phyloP scores from a whole-genome alignment of 2,113 vertebrate species.

The Pogona vitticeps region DNA sequence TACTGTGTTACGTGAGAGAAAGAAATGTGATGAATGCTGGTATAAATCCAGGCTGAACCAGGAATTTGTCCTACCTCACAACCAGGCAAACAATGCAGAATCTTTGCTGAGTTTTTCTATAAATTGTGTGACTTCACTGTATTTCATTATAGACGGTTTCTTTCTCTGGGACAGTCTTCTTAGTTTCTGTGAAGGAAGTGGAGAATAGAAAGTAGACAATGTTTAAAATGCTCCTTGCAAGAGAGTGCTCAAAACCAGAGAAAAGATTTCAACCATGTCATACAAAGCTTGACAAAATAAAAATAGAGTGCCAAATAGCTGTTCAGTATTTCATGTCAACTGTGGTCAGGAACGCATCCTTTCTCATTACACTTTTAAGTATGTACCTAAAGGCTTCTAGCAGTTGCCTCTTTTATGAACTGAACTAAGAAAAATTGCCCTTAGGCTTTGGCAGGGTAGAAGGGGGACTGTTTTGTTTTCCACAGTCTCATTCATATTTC shows the following conservation, averaged over 20 bases:
- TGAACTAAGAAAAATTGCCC: neutral
- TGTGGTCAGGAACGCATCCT: neutral
- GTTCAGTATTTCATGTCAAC: constrained; percentile 12
- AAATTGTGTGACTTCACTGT: neutral
- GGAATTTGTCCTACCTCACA: neutral
- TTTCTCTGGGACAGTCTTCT: neutral
- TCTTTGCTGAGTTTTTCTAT: neutral
- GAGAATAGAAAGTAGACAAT: neutral
- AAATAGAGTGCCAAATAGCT: neutral
- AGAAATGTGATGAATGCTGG: neutral
- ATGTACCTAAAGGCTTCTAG: neutral
- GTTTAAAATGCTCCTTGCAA: neutral
- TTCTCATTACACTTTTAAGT: neutral
- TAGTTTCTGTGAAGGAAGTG: neutral
- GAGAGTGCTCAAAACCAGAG: neutral
- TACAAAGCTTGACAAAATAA: neutral
- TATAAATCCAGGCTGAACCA: neutral
- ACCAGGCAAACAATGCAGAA: neutral
- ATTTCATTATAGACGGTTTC: neutral
- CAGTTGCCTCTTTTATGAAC: constrained; percentile 11
- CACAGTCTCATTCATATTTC: neutral
- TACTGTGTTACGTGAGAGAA: neutral
- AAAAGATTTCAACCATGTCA: neutral
- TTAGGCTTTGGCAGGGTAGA: neutral
- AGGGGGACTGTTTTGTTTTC: constrained; percentile 8